A percentile compares a stretch with the other conserved stretches of the same genome.
These are phyloP conservation scores for Chaetorhynchus papuensis DNA, from an alignment of 2,113 vertebrate species.

Conservation along the genomic window DNA sequence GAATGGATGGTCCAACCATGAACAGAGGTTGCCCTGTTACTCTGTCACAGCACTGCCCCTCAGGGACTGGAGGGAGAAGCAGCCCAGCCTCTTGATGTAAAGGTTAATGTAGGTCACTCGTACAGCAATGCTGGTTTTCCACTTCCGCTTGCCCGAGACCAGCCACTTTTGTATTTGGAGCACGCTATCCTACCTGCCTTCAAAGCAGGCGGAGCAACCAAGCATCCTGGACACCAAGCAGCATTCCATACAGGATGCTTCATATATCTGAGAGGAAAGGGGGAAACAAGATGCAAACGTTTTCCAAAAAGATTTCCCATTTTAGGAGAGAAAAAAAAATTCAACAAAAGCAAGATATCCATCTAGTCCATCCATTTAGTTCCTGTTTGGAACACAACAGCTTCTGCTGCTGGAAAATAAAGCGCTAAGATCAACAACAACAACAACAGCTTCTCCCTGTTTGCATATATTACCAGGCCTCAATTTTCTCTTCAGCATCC, in stretches of 20 bases:
- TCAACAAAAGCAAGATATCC: neutral
- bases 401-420: conserved; percentile 13
- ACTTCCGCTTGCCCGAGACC: neutral
- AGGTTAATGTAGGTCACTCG: neutral
- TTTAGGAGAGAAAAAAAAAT: neutral
- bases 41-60: neutral
- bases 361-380: neutral
- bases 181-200: neutral
- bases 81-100: neutral
- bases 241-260: neutral
- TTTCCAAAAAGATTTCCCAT: neutral
- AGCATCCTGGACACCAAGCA: neutral
- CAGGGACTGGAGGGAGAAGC: neutral
- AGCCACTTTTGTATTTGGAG: neutral
- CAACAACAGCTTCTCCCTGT: neutral
- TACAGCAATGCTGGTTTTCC: neutral
- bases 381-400: neutral
- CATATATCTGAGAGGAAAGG: neutral
- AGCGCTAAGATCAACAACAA: neutral
- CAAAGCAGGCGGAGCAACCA: neutral
- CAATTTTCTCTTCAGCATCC: conserved; percentile 31
- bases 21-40: neutral
- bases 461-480: neutral
- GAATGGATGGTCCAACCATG: neutral
- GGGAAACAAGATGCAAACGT: neutral